Evolutionary conservation across 1,140 invertebrate genomes (phyloP), one percentile per base, ranked within the genome.

Genomic region (Ips nitidus): DNA sequence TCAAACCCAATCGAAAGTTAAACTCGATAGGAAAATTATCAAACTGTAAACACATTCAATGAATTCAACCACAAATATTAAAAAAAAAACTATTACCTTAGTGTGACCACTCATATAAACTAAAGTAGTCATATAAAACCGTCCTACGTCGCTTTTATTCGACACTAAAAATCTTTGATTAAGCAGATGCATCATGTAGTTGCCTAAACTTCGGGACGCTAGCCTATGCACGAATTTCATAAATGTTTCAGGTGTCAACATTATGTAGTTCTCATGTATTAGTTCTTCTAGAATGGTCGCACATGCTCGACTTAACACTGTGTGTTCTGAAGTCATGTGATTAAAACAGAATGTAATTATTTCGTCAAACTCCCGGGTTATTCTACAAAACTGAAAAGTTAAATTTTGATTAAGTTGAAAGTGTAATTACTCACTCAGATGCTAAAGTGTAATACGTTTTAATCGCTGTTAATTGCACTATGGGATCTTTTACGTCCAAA

Each of bases 331-430:
- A 45, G 70, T 65, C 22, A 74, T 52, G 5, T 74, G 62, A 37
- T 41, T 43, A 47, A 74, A 70, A n/a, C 61, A 64, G 43, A 74
- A 71, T 40, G 37, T 63, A 41, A 71, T 71, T 41, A 74, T 59
- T 7, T 66, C 66, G 37, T 74, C 70, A 74, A 69, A 74, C 53
- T 74, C 73, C 2, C 70, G 62, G 3, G 52, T 74, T 47, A 70
- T 69, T 41, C 73, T 74, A n/a, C 53, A 74, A 74, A 47, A 39
- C 37, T 65, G 42, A 69, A 42, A 59, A 4, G 22, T 36, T 50
- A 6, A 2, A 1, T 55, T 55, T 37, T 36, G 4, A 37, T 36
- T 55, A 37, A 36, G 36, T 7, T 36, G 6, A 2, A 4, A 6
- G 36, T 5, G 4, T 6, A 38, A 36, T 47, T n/a, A 69, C 73